These are phyloP conservation scores for Paramisgurnus dabryanus DNA, from an alignment of 2,113 vertebrate genomes.

Conservation along the genomic window DNA sequence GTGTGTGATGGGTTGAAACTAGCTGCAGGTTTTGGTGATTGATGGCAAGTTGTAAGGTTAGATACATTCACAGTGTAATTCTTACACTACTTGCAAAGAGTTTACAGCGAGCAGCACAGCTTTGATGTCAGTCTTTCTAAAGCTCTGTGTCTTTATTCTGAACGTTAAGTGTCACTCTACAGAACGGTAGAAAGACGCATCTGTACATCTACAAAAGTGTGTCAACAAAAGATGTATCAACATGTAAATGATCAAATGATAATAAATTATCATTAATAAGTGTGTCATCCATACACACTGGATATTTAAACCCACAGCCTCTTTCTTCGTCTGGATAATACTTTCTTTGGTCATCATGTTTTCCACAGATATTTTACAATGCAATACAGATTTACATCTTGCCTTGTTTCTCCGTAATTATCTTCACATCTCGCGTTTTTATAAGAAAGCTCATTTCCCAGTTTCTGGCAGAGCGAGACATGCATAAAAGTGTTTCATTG, in stretches of 20 bases:
- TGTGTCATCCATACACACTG: constrained; percentile 53
- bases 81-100: constrained; percentile 1
- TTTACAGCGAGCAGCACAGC: constrained; percentile 21
- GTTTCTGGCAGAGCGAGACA: constrained; percentile 56
- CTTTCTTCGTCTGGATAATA: constrained; percentile 61
- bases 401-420: constrained; percentile 47
- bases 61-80: constrained; percentile 26
- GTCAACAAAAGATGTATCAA: constrained; percentile 13
- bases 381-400: constrained; percentile 45
- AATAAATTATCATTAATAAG: constrained; percentile 60
- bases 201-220: background rate
- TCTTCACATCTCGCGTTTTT: constrained; percentile 57
- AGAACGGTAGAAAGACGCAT: constrained; percentile 1
- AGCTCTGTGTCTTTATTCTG: constrained; percentile 31
- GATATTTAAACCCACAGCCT: constrained; percentile 50
- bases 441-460: constrained; percentile 55
- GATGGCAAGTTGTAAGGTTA: constrained; percentile 45
- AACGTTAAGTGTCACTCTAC: constrained; percentile 10
- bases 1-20: background rate
- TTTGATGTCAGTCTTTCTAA: constrained; percentile 32
- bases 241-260: constrained; percentile 1
- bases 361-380: constrained; percentile 33
- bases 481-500: constrained; percentile 69
- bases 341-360: constrained; percentile 37
- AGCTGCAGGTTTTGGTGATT: constrained; percentile 40